Percentiles rank a stretch among this genome's conserved stretches.
Evolutionary conservation across 2,113 vertebrate species (phyloP).

Genomic region (Aleadryas rufinucha): DNA sequence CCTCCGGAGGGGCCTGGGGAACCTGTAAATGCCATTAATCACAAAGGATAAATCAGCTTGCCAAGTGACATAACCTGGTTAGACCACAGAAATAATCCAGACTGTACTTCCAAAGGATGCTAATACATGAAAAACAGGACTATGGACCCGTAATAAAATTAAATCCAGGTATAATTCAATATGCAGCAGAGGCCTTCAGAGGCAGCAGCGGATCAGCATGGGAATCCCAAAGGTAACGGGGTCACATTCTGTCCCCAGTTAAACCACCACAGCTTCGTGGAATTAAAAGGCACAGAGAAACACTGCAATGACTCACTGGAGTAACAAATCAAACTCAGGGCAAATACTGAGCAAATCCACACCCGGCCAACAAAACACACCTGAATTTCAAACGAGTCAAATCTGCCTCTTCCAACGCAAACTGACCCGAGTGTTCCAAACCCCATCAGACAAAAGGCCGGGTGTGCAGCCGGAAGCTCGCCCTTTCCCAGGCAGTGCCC

Average conservation of each 20-base stretch:
- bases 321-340: neutral
- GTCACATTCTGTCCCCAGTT: neutral
- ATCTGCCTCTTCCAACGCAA: neutral
- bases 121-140: slow-evolving; percentile 33
- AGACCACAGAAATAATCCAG: neutral
- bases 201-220: neutral
- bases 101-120: slow-evolving; percentile 37
- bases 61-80: slow-evolving; percentile 8
- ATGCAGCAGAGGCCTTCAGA: slow-evolving; percentile 23
- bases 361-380: neutral
- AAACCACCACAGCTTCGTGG: neutral
- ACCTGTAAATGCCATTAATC: neutral
- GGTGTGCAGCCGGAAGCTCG: neutral
- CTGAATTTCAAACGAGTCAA: neutral
- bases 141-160: neutral
- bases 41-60: neutral
- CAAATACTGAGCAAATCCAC: neutral
- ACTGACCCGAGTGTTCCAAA: neutral
- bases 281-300: neutral
- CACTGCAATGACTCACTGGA: neutral
- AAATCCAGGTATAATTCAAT: slow-evolving; percentile 51
- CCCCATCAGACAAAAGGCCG: neutral
- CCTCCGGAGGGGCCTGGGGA: neutral
- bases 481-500: neutral
- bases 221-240: slow-evolving; percentile 19